Evolutionary conservation across 2,797 vertebrate genomes (phyloP), one percentile per base, ranked within the genome.

Genomic region (Hipposideros larvatus): DNA sequence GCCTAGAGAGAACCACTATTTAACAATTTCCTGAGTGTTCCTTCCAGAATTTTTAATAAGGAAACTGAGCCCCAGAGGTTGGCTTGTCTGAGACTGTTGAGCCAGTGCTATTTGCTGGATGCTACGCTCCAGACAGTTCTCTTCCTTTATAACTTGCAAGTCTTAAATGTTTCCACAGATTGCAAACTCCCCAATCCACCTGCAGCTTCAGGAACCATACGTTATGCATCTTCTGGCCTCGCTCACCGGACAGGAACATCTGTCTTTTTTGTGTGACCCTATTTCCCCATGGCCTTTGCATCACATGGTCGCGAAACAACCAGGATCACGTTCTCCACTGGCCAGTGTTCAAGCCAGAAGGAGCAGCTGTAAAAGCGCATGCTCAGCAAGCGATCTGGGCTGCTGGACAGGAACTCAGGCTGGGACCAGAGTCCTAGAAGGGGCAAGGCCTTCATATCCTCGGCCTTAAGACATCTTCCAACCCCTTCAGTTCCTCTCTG

Each of bases 41-140:
- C 48, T 84, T 84, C 73, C 48, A 95, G 71, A 90, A 85, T 87
- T 71, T 75, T 55, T 80, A 91, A 59, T 37, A 77, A 91, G 48
- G 46, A 93, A 94, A 68, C 57, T 63, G 66, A 86, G 65, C 21
- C 65, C 51, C 66, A 61, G 75, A 77, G 82, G 41, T 34, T 85
- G 43, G 63, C 21, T 18, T 66, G 22, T 77, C 63, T 82, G 65
- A 79, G 73, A n/a, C 24, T 91, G 68, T 28, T 80, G 19, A 75
- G 59, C 57, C 48, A 63, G 4, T 26, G 73, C 80, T 82, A 43
- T 53, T 43, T 66, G 46, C 48, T 88, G 74, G 48, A 59, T 31
- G 26, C 80, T 82, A 37, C 4, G 61, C 57, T 96, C 53, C 71
- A 37, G 46, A 59, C 43, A 74, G 66, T 79, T 57, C 48, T 83